Base-by-base conservation (phyloP, 2,797 vertebrate species). In the Pseudopleuronectes americanus region DNA sequence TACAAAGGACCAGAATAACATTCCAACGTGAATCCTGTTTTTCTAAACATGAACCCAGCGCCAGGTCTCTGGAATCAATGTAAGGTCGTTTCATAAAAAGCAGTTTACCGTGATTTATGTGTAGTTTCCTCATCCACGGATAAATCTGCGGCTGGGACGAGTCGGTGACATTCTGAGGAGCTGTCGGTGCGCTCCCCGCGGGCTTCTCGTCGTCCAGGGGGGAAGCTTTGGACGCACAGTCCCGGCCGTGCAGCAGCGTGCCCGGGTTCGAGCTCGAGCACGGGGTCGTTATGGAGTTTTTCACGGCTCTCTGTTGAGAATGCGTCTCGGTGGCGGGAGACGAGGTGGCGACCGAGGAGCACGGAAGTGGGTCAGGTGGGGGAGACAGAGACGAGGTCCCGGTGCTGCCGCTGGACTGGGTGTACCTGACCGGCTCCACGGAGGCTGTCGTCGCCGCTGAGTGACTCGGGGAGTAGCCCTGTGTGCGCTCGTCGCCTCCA, bases 61-160 rank as follows among this genome's bases (percentile, higher is more conserved):
- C 6, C n/a, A 54, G 16, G 23, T 59, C 14, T 63, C 19, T 48
- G 65, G 73, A 81, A 84, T 74, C 62, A 67, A 74, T 52, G 64
- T 1, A 2, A 63, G 28, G 64, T 60, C 3, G 21, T 48, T 65
- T 49, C 48, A 67, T 75, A 60, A 56, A 43, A 51, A 71, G 55
- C 47, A 64, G 53, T 93, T 97, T 98, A 99, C 97, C 97, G 88
- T 99, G 97, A 95, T 92, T 99, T 96, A 99, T 96, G 84, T 99
- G 98, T 85, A 99, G 96, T 93, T 99, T 99, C 91, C 97, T 94
- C 98, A 99, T 99, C 98, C 98, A 99, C 38, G 97, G 97, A 83
- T 99, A 99, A 90, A 99, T 99, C 94, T 99, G 97, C 80, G 97
- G 97, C 74, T 99, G 97, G 53, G 94, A 74, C 33, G 95, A 93